phyloP scores from a whole-genome alignment of 2,888 invertebrate species.

The Strigamia maritima region DNA sequence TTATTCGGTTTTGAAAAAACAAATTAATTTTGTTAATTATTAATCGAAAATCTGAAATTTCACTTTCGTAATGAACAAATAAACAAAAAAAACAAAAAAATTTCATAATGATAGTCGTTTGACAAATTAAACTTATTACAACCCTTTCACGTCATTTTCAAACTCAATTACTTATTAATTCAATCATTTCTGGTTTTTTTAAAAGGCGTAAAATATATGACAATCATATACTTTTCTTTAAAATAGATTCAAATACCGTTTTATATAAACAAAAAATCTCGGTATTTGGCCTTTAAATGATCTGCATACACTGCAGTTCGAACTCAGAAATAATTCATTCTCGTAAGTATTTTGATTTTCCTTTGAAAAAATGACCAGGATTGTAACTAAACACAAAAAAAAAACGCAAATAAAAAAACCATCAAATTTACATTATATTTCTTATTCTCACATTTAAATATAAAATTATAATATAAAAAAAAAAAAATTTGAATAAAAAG shows the following conservation, averaged over 20 bases:
- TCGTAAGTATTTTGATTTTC: neutral
- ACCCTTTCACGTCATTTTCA: neutral
- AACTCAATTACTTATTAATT: neutral
- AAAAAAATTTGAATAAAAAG: neutral
- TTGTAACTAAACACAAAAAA: neutral
- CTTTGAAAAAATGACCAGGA: neutral
- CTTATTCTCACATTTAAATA: neutral
- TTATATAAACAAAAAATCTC: neutral
- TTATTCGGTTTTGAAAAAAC: too few species aligned
- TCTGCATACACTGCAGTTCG: slow-evolving; percentile 21
- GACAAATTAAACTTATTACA: neutral
- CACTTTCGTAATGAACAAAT: too few species aligned
- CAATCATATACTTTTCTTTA: neutral
- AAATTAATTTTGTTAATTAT: too few species aligned
- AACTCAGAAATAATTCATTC: neutral
- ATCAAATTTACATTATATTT: neutral
- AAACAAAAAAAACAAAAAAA: neutral
- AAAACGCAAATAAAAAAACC: neutral
- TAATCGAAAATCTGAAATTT: too few species aligned
- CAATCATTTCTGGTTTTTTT: neutral
- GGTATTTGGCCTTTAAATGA: neutral
- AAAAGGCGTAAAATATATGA: slow-evolving; percentile 10
- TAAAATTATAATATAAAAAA: neutral
- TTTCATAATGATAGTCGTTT: neutral
- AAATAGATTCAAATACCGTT: neutral